Percentiles rank a stretch among this genome's conserved stretches.
Conservation (phyloP, 1,140 invertebrate genomes). For the Thrips palmi region DNA sequence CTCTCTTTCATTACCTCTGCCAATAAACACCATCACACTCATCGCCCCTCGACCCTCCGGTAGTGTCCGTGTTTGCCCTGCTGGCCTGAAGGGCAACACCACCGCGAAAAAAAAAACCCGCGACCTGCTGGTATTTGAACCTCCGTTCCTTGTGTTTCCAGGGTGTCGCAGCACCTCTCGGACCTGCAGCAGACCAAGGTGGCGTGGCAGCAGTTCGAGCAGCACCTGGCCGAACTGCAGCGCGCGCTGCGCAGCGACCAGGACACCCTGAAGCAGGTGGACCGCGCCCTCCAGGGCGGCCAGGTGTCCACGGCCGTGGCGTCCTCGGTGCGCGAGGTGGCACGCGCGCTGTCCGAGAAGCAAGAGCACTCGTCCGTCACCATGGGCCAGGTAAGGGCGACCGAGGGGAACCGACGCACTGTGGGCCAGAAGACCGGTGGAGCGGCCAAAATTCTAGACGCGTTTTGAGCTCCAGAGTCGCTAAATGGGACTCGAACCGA, state of each 20-base stretch:
- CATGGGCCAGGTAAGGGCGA: slow-evolving; percentile 6
- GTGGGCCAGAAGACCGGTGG: neutral
- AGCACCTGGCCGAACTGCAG: slow-evolving; percentile 38
- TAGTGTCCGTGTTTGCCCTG: too few relatives aligned
- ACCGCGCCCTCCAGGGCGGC: slow-evolving; percentile 37
- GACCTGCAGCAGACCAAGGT: slow-evolving; percentile 27
- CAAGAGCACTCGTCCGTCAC: slow-evolving; percentile 22
- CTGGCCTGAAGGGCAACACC: too few relatives aligned
- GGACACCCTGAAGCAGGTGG: slow-evolving; percentile 37
- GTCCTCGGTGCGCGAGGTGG: slow-evolving; percentile 42
- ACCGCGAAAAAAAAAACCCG: too few relatives aligned
- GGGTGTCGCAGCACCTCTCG: slow-evolving; percentile 18
- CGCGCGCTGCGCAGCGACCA: slow-evolving; percentile 39
- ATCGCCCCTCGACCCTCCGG: too few relatives aligned
- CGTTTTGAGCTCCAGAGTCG: too few relatives aligned
- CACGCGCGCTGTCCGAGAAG: slow-evolving; percentile 45
- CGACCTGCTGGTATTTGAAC: slow-evolving; percentile 5
- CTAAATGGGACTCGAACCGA: too few relatives aligned
- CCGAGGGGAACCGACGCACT: slow-evolving; percentile 5
- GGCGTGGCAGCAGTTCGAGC: slow-evolving; percentile 40
- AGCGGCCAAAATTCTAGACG: neutral
- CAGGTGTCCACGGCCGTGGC: slow-evolving; percentile 35
- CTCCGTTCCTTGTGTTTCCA: slow-evolving; percentile 18
- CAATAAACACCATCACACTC: too few relatives aligned
- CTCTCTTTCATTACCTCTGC: too few relatives aligned